Base-by-base conservation (phyloP, 1,140 invertebrate genomes). In the Lepidostoma basale region DNA sequence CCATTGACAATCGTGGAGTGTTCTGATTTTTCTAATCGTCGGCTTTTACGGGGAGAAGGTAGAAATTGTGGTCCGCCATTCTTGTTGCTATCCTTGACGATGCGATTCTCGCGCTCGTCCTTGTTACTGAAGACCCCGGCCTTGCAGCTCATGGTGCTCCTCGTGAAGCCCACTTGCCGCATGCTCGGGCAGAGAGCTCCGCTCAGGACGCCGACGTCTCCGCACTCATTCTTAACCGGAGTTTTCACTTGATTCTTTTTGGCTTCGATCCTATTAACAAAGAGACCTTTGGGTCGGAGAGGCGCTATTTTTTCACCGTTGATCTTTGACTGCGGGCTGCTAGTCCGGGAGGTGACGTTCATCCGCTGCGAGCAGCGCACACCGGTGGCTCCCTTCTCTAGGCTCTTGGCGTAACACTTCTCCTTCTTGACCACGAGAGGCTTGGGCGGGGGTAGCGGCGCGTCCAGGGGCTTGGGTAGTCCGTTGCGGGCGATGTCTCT, bases 1-100 rank as follows among this genome's bases (percentile, higher is more conserved):
- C 79, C 82, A 52, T 83, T 83, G 16, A 83, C 69, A 0, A 78
- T 81, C 2, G 80, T 77, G 0, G 81, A 80, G 39, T 81, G 81
- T 14, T 82, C 80, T 14, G 76, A 78, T 65, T 83, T 83, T 47
- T 83, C 82, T 66, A 83, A 76, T 12, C 82, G 70, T 14, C 79
- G 72, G 0, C 81, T 82, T 67, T 83, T 83, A 0, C 82, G 73
- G 2, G 81, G 81, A 0, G 82, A 80, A 25, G 77, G 76, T 4
- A 79, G 71, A 33, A 44, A 52, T 1, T 77, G 76, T 49, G 77
- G 76, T 3, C 22, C 33, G 14, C 28, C 40, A 10, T 30, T 18
- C 12, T 52, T 8, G 39, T 42, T 10, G 2, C 54, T 33, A 36
- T 22, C 33, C 3, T 58, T 58, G 16, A 58, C 33, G 9, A 40